phyloP scores from a whole-genome alignment of 2,888 invertebrate species.

The Drosophila recens region DNA sequence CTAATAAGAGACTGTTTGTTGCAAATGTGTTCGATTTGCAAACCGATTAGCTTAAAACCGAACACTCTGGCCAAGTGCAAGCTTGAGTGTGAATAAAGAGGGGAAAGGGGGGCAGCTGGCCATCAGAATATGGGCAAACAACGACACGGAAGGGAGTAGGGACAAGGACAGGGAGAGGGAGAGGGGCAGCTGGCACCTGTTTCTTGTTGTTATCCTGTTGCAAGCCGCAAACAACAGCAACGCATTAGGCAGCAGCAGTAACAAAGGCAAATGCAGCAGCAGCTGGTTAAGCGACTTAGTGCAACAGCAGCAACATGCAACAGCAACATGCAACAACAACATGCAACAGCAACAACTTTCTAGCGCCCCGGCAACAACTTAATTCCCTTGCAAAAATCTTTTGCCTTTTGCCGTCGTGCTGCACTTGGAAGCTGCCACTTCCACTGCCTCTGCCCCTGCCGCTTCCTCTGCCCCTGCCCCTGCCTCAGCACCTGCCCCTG shows the following conservation, averaged over 20 bases:
- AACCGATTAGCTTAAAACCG: slow-evolving; percentile 67
- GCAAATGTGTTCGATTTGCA: slow-evolving; percentile 46
- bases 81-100: neutral
- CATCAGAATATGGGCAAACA: slow-evolving; percentile 24
- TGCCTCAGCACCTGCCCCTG: too few species aligned
- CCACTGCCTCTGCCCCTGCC: neutral
- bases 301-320: slow-evolving; percentile 33
- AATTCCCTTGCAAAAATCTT: slow-evolving; percentile 47
- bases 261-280: slow-evolving; percentile 55
- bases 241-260: slow-evolving; percentile 71
- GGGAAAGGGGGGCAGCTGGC: slow-evolving; percentile 26
- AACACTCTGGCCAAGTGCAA: slow-evolving; percentile 40
- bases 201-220: slow-evolving; percentile 67
- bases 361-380: slow-evolving; percentile 50
- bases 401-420: slow-evolving; percentile 35
- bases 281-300: slow-evolving; percentile 61
- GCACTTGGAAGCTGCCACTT: slow-evolving; percentile 36
- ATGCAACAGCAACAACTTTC: slow-evolving; percentile 30
- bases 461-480: neutral
- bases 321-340: slow-evolving; percentile 27
- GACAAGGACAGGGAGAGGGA: too few species aligned
- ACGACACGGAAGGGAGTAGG: neutral
- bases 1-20: slow-evolving; percentile 26
- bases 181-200: slow-evolving; percentile 28
- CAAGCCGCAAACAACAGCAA: slow-evolving; percentile 75